These are phyloP conservation scores for Hirundo rustica DNA, from an alignment of 2,797 vertebrate genomes.

Conservation along the genomic window DNA sequence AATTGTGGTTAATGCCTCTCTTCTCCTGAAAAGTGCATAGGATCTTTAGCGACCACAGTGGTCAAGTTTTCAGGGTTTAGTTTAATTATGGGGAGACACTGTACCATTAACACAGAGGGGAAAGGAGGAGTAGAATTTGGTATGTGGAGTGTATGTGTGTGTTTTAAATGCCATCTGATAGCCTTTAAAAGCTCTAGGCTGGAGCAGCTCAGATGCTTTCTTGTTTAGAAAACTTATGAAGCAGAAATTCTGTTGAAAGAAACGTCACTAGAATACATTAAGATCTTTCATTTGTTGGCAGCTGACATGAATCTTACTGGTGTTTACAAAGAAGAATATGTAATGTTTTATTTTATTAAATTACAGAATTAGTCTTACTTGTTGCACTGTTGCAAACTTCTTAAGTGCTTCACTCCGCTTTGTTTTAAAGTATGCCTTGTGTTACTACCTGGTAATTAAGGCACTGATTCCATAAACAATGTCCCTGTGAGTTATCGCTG, in stretches of 20 bases:
- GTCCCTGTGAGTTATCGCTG: not conserved
- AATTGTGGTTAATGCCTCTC: constrained; percentile 68
- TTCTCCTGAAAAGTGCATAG: constrained; percentile 62
- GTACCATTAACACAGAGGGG: not conserved
- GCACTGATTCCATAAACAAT: not conserved
- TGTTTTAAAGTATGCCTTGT: not conserved
- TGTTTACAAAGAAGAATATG: not conserved
- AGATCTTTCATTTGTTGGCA: constrained; percentile 22
- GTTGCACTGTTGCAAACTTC: not conserved
- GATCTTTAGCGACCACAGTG: constrained; percentile 63
- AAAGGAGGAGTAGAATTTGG: not conserved
- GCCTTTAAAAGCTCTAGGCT: not conserved
- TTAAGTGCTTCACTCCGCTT: not conserved
- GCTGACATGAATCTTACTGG: not conserved
- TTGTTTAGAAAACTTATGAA: constrained; percentile 35
- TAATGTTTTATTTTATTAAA: not conserved
- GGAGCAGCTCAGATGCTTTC: not conserved
- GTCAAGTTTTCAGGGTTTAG: constrained; percentile 66
- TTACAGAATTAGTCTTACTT: not conserved
- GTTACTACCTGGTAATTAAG: not conserved
- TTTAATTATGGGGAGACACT: not conserved
- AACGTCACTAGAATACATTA: constrained; percentile 4
- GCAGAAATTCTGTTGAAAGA: constrained; percentile 49
- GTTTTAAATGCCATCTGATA: constrained; percentile 36
- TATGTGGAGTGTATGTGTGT: not conserved